These are phyloP conservation scores for Telmatherina bonti DNA, from an alignment of 2,797 vertebrate species.

Conservation along the genomic window DNA sequence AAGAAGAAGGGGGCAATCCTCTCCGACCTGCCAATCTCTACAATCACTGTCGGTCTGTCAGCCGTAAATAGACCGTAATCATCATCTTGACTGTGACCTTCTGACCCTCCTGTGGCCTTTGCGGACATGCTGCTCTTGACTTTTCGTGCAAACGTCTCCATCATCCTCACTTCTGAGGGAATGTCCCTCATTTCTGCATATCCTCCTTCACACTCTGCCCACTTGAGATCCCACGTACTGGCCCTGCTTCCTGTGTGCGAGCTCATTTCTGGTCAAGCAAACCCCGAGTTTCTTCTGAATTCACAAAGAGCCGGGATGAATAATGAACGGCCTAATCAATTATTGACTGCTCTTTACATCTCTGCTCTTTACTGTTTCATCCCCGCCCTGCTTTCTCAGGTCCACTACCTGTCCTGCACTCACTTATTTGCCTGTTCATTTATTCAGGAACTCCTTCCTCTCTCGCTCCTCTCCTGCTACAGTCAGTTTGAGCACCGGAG, in stretches of 20 bases:
- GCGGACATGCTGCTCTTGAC: slow-evolving; percentile 2
- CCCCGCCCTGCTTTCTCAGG: slow-evolving; percentile 62
- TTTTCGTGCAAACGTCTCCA: slow-evolving; percentile 2
- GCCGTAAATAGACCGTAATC: slow-evolving; percentile 41
- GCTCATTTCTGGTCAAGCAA: slow-evolving; percentile 34
- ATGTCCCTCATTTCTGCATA: slow-evolving; percentile 4
- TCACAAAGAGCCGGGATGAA: slow-evolving; percentile 70
- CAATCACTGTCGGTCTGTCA: slow-evolving; percentile 11
- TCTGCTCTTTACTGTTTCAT: slow-evolving; percentile 62
- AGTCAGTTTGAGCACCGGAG: slow-evolving; percentile 50
- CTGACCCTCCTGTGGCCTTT: not conserved
- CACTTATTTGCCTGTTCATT: slow-evolving; percentile 79
- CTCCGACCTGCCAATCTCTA: slow-evolving; percentile 42
- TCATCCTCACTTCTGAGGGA: slow-evolving; percentile 8
- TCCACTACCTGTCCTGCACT: slow-evolving; percentile 76
- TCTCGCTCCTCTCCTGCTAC: slow-evolving; percentile 18
- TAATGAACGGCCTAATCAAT: slow-evolving; percentile 72
- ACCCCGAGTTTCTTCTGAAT: slow-evolving; percentile 63
- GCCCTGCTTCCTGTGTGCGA: slow-evolving; percentile 28
- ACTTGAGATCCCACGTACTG: slow-evolving; percentile 27
- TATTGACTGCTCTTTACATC: slow-evolving; percentile 79
- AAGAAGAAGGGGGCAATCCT: not conserved
- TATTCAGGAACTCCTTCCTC: slow-evolving; percentile 70
- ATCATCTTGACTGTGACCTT: slow-evolving; percentile 18
- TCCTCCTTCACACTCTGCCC: not conserved